Base-by-base conservation (phyloP, 2,113 vertebrate species). In the Litocranius walleri region DNA sequence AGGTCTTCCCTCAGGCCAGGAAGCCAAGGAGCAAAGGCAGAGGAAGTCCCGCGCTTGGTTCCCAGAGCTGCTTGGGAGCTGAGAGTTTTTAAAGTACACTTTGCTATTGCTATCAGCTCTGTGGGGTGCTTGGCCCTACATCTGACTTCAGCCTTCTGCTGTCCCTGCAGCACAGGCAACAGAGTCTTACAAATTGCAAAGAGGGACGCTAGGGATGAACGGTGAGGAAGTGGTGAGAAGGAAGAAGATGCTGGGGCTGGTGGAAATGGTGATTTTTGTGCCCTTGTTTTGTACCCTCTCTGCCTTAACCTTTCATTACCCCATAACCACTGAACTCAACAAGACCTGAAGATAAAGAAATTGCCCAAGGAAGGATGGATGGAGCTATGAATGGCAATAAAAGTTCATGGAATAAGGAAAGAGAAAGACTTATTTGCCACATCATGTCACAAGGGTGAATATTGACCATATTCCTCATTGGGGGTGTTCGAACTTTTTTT, bases 1-100 rank as follows among this genome's bases (percentile, higher is more conserved):
- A 96, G 89, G 43, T 96, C 95, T 95, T 61, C 95, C 97, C 95
- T 56, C 40, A 13, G 97, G 97, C 95, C 92, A 97, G 81, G 64
- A 90, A 97, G 64, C 95, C 4, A 2, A 88, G 83, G 29, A 96
- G 86, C 83, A 97, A 94, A 43, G 17, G 57, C 57, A 25, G 59
- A 93, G 21, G 84, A 92, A 97, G 97, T 94, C 84, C 93, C 11
- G 0, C 16, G 11, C 78, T 81, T 84, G 43, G 90, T 71, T 98
- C 90, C 84, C 86, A 78, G 88, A 82, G 93, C 86, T 78, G 84
- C 90, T 62, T 1, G 5, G 71, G 91, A 92, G 89, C 48, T 13
- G 50, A 92, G 93, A 97, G 82, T 98, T 98, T 97, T 97, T 98
- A 96, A 98, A 97, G 89, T 61, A 56, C 80, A 95, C 87, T 97